Conservation (phyloP, 2,113 vertebrate species). For the Tyrannus savana region DNA sequence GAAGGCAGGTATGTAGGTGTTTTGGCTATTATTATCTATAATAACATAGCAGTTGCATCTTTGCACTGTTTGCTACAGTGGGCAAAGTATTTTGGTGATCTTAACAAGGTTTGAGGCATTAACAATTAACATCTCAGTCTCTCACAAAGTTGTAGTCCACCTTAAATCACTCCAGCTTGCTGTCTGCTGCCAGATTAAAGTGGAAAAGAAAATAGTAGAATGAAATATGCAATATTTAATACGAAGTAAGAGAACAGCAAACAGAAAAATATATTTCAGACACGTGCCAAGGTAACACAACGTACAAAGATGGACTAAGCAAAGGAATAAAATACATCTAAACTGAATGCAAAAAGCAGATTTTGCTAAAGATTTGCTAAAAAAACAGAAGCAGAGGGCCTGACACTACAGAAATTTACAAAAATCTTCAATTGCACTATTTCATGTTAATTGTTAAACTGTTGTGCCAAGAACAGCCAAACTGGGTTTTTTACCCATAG, state of each 20-base stretch:
- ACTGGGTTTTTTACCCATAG: not conserved
- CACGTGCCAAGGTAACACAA: rapidly evolving
- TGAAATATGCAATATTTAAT: not conserved
- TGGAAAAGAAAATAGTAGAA: not conserved
- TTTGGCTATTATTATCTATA: not conserved
- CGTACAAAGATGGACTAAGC: not conserved
- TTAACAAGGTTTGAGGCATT: no score
- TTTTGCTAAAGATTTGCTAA: not conserved
- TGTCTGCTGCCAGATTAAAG: not conserved
- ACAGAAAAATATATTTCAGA: not conserved
- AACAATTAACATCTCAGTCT: no score
- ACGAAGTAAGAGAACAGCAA: not conserved
- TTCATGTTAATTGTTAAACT: not conserved
- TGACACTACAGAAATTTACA: not conserved
- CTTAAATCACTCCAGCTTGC: not conserved
- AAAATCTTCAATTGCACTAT: not conserved
- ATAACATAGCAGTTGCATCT: no score
- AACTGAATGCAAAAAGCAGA: not conserved
- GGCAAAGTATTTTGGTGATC: no score
- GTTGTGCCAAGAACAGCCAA: not conserved
- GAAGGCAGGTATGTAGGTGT: not conserved
- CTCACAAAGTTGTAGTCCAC: not conserved
- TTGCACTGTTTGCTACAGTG: no score
- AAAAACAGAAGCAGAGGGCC: not conserved
- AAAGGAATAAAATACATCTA: not conserved